Percentiles rank a stretch among this genome's conserved stretches.
phyloP scores from a whole-genome alignment of 1,140 invertebrate species.

The Halesus radiatus region DNA sequence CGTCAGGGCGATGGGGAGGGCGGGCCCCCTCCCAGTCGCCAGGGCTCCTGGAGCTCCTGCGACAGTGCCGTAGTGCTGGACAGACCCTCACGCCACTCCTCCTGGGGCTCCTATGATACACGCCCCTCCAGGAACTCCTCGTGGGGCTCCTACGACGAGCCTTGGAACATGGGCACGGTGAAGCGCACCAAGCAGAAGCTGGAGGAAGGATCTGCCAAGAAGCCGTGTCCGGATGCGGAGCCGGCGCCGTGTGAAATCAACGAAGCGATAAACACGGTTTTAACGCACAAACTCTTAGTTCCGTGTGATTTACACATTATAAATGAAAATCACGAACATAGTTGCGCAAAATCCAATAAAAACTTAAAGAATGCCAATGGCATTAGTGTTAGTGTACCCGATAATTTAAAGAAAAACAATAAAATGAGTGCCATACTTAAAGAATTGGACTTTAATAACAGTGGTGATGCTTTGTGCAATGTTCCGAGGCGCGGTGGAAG shows the following conservation, averaged over 20 bases:
- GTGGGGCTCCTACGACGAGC: constrained; percentile 82
- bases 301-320: constrained; percentile 65
- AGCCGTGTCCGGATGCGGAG: constrained; percentile 68
- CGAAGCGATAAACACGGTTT: constrained; percentile 57
- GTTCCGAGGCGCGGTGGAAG: constrained; percentile 58
- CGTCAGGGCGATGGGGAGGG: constrained; percentile 68
- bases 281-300: constrained; percentile 57
- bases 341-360: constrained; percentile 48
- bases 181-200: constrained; percentile 81
- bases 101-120: constrained; percentile 84
- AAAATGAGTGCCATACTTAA: constrained; percentile 69
- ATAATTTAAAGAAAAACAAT: constrained; percentile 54
- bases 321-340: constrained; percentile 62
- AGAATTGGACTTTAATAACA: constrained; percentile 60
- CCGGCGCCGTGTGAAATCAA: constrained; percentile 60
- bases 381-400: constrained; percentile 45
- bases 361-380: constrained; percentile 46
- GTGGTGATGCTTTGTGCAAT: constrained; percentile 51
- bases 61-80: constrained; percentile 81
- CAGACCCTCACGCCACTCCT: constrained; percentile 82
- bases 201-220: constrained; percentile 74
- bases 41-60: constrained; percentile 86
- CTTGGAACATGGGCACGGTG: constrained; percentile 77
- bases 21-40: constrained; percentile 73
- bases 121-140: constrained; percentile 80